Percentiles rank a stretch among this genome's conserved stretches.
phyloP scores from a whole-genome alignment of 2,113 vertebrate genomes.

The Myocastor coypus region DNA sequence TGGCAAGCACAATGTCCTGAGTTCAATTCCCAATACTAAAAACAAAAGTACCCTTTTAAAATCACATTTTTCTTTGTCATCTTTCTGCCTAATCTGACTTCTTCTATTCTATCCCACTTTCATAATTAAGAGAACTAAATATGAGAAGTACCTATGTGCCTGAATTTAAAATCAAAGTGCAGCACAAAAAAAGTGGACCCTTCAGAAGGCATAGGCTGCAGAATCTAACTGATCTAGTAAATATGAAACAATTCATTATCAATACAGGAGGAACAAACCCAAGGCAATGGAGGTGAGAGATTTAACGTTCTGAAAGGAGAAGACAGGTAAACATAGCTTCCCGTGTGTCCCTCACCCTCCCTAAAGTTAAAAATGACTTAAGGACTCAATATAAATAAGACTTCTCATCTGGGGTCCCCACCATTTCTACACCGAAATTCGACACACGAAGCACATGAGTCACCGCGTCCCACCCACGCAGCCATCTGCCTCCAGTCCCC shows the following conservation, averaged over 20 bases:
- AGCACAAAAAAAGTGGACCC: not conserved
- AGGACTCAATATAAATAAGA: slow-evolving; percentile 34
- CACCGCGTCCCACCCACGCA: slow-evolving; percentile 40
- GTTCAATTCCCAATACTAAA: too few species aligned
- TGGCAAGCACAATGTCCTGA: too few species aligned
- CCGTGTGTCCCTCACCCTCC: not conserved
- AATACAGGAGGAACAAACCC: slow-evolving; percentile 7
- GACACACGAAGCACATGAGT: slow-evolving; percentile 68
- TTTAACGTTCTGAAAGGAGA: slow-evolving; percentile 10
- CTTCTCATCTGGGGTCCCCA: slow-evolving; percentile 61
- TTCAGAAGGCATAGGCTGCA: not conserved
- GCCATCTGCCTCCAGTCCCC: slow-evolving; percentile 61
- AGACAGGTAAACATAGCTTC: slow-evolving; percentile 29
- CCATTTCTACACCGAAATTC: slow-evolving; percentile 62
- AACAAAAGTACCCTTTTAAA: not conserved
- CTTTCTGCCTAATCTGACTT: not conserved
- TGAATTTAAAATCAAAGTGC: not conserved
- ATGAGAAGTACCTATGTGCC: not conserved
- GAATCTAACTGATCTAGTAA: not conserved
- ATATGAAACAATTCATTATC: slow-evolving; percentile 6
- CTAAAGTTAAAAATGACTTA: slow-evolving; percentile 1
- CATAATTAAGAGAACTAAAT: not conserved
- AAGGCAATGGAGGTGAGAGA: not conserved
- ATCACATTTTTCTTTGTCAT: not conserved
- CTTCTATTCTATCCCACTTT: not conserved